Base-by-base conservation (phyloP, 2,888 invertebrate species). In the Trissolcus japonicus region DNA sequence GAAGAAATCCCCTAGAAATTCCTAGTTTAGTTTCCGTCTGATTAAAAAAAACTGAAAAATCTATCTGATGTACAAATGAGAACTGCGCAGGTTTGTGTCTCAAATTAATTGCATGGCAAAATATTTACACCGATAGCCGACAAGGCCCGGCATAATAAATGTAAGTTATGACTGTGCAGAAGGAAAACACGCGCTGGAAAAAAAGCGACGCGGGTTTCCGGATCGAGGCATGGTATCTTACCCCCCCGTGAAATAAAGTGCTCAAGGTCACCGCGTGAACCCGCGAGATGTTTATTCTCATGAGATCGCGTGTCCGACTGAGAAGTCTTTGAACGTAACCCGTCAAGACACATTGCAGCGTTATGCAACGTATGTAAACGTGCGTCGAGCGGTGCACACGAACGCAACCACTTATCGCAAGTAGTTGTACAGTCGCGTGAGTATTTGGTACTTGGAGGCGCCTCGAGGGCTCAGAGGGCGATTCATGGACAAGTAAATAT, bases 231-330 rank as follows among this genome's bases (percentile, higher is more conserved):
- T 16, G 19, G 16, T 43, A 21, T 54, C 29, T 46, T 9, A n/a
- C 29, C 21, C 40, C 54, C 9, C n/a, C 2, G 51, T 74, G 57
- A 75, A 75, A 75, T 63, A 75, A 56, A 75, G 75, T 68, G 35
- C 14, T 56, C 75, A 75, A 75, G 75, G 75, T 75, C 75, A 75
- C 60, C 54, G 50, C 4, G 21, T 68, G 68, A 74, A 74, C 74
- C 74, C 56, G 40, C 57, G 54, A 40, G 68, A 62, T 74, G 67
- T 74, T 67, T 53, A 62, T 74, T 74, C 67, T 60, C 74, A 54
- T 63, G 68, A 35, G 68, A 74, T 74, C 67, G 73, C 73, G 55
- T 73, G 73, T 66, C 41, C 6, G 4, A 17, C 61, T 46, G 51
- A 16, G 21, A 62, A 50, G 13, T 29, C 19, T 53, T 54, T 41